phyloP scores from a whole-genome alignment of 2,113 vertebrate genomes.

The Osmerus eperlanus region DNA sequence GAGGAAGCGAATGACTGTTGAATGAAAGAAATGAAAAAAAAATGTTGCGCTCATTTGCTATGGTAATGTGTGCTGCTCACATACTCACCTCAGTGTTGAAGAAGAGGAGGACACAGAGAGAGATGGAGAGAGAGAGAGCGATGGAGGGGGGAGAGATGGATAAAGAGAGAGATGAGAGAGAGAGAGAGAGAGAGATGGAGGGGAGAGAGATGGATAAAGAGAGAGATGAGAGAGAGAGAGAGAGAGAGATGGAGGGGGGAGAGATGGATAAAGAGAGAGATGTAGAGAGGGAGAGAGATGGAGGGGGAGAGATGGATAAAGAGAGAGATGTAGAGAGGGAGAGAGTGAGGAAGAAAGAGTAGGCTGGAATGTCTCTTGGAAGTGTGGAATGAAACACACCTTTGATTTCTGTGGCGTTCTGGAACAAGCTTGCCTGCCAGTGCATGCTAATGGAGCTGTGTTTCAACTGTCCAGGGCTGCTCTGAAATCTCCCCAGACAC shows the following conservation, averaged over 20 bases:
- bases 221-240: too few species aligned
- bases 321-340: background rate
- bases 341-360: background rate
- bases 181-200: too few species aligned
- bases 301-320: background rate
- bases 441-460: conserved; percentile 23
- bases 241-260: too few species aligned
- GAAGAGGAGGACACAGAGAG: background rate
- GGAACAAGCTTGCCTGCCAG: conserved; percentile 27
- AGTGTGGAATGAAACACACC: conserved; percentile 38
- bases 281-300: background rate
- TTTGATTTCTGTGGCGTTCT: conserved; percentile 47
- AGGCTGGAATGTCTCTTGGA: conserved; percentile 33
- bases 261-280: too few species aligned
- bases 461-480: conserved; percentile 21
- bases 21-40: conserved; percentile 58
- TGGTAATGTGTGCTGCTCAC: conserved; percentile 5
- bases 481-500: conserved; percentile 30
- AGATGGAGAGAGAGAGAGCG: background rate
- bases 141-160: background rate
- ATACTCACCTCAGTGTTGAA: background rate
- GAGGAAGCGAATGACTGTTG: conserved; percentile 55
- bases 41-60: conserved; percentile 2
- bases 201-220: too few species aligned
- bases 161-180: too few species aligned